Base-by-base conservation (phyloP, 2,797 vertebrate species). In the Siniperca undulata region DNA sequence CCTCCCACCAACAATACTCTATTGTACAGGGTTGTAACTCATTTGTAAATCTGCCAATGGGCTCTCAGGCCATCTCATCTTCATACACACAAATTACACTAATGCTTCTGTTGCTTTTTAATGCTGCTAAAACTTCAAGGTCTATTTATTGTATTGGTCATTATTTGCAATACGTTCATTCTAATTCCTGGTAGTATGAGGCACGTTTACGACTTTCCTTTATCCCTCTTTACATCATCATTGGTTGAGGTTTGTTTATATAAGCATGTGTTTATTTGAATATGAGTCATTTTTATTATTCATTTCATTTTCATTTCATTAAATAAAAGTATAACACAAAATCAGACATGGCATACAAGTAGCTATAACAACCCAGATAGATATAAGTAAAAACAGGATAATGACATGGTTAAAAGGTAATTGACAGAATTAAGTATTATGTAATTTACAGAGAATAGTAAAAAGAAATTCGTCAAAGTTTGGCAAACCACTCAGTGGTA, bases 231-330 rank as follows among this genome's bases (percentile, higher is more conserved):
- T 56, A 22, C 56, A 19, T 17, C 14, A 3, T 70, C 42, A 61
- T 30, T 53, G 48, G 36, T 17, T 74, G 11, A 69, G 27, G 44
- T 70, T 44, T 83, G 58, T 87, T 79, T 82, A 70, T 60, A 16
- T 67, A 44, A 73, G 34, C 20, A 59, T 46, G 20, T 75, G 44
- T 22, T 68, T 6, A 74, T 88, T 86, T 87, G 80, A 80, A 78
- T 83, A 46, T 4, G 22, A 14, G 36, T 50, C 2, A 34, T 48
- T 40, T 76, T 77, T 46, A 40, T 65, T 19, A 58, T 46, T 24
- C 0, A 72, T 70, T 61, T 12, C 19, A 11, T 58, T 59, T 70
- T 38, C 3, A 40, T 61, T 61, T 48, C 10, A 20, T 20, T 13
- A 6, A 9, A 13, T 5, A 55, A 52, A 52, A 59, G 2, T 2